Evolutionary conservation across 2,113 vertebrate genomes (phyloP), one percentile per base, ranked within the genome.

Genomic region (Coptodon bakossiorum): DNA sequence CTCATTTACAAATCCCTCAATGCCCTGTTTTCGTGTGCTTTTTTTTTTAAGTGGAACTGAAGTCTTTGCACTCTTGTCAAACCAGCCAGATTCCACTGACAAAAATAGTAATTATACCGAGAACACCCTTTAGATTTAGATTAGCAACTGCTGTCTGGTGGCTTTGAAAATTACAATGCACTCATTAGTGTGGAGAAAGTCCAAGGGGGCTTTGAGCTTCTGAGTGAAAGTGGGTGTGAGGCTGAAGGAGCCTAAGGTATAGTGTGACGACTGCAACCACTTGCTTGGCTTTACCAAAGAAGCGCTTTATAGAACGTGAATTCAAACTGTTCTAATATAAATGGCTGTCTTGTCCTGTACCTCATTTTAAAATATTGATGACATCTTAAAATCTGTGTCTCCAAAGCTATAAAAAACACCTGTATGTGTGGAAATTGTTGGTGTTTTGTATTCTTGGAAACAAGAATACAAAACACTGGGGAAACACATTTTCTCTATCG

Each of bases 401-500:
- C 12, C 66, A 43, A 27, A 27, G 11, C 13, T 73, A 4, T 45
- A 61, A 17, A 45, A 22, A 73, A 73, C 38, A 10, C 12, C 13
- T 43, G 24, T 43, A 14, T 24, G 38, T 71, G 36, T 71, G n/a
- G 63, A 3, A 38, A 71, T 40, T 14, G 1, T 43, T 14, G 14
- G 14, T 48, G 14, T 48, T 48, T 48, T 50, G 16, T 50, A 8
- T 50, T 17, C 16, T 50, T 52, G 48, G 48, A 50, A 27, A 27
- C 27, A 27, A 27, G 27, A 4, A 27, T 27, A 27, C 27, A 27
- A 27, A 27, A 27, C 27, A 52, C 2, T 50, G 1, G n/a, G 0
- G n/a, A 71, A 24, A 71, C 38, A 43, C n/a, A 27, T 71, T 71
- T 27, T 73, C 5, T 45, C 8, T 73, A 6, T 27, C 0, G 0